Conservation (phyloP, 2,113 vertebrate genomes). For the Chaenocephalus aceratus region DNA sequence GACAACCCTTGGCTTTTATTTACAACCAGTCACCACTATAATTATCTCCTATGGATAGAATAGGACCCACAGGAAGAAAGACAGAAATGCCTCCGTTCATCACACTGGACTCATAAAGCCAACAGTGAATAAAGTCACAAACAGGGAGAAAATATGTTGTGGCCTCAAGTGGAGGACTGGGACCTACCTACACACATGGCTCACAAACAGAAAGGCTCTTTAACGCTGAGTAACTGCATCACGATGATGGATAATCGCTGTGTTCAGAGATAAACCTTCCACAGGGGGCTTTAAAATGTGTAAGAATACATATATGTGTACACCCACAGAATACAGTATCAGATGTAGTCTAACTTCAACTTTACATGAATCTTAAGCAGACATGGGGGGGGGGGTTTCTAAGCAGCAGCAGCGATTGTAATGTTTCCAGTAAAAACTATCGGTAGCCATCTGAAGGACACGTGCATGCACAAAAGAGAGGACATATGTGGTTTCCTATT, state of each 20-base stretch:
- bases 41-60: conserved; percentile 72
- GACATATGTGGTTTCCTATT: conserved; percentile 47
- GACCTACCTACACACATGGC: conserved; percentile 3
- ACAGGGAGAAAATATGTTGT: conserved; percentile 56
- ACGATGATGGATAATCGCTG: conserved; percentile 59
- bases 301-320: conserved; percentile 38
- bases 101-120: conserved; percentile 75
- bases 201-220: conserved; percentile 49
- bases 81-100: conserved; percentile 67
- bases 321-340: conserved; percentile 45
- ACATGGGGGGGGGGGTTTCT: neutral
- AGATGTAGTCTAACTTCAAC: conserved; percentile 44
- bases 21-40: conserved; percentile 66
- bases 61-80: conserved; percentile 64
- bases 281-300: conserved; percentile 64
- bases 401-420: conserved; percentile 8
- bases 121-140: conserved; percentile 67
- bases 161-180: conserved; percentile 46
- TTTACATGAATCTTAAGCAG: conserved; percentile 12
- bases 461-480: neutral
- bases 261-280: conserved; percentile 61
- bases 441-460: conserved; percentile 49
- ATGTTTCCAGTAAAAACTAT: conserved; percentile 36
- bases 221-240: conserved; percentile 54
- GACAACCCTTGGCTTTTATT: conserved; percentile 61